Base-by-base conservation (phyloP, 2,888 invertebrate genomes). In the Leptopilina drosophilae region DNA sequence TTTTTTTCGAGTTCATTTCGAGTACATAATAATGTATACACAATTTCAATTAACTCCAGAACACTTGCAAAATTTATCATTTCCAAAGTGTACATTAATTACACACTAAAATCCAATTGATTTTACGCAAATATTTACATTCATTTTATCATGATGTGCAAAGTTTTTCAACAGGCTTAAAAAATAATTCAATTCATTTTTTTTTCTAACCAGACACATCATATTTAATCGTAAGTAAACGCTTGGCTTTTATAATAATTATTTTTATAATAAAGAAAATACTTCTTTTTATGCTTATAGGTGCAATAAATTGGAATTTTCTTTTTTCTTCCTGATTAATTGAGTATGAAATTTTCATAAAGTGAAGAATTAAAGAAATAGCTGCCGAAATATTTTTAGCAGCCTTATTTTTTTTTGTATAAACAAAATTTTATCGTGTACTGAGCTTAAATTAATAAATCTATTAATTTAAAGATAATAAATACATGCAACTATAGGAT, bases 101-200 rank as follows among this genome's bases (percentile, higher is more conserved):
- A 62, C 62, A 62, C 62, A 62, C 20, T 62, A 62, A 49, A 62
- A 62, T 62, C 62, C 62, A 62, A 20, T 62, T 9, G 62, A 62
- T 62, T 62, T 62, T 62, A 9, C 20, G 20, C 62, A 62, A 62
- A 15, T 62, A 62, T 62, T 15, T 62, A 62, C 62, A 62, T 62
- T 62, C 6, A 20, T 62, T 42, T 42, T 15, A 62, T 20, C 62
- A 20, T 20, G 20, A 62, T 62, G 62, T 62, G 62, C 62, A 62
- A 62, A 62, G 15, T 62, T 15, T 49, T 49, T 33, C 33, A 49
- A 49, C 62, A 62, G 20, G 59, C 5, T 15, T 20, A 20, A 62
- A 62, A 62, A 62, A 15, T 62, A 62, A 15, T 9, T 62, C 4
- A 59, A 59, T 59, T 33, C 3, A 33, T 33, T 20, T 62, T 62